Conservation (phyloP, 1,140 invertebrate genomes). For the Popillia japonica region DNA sequence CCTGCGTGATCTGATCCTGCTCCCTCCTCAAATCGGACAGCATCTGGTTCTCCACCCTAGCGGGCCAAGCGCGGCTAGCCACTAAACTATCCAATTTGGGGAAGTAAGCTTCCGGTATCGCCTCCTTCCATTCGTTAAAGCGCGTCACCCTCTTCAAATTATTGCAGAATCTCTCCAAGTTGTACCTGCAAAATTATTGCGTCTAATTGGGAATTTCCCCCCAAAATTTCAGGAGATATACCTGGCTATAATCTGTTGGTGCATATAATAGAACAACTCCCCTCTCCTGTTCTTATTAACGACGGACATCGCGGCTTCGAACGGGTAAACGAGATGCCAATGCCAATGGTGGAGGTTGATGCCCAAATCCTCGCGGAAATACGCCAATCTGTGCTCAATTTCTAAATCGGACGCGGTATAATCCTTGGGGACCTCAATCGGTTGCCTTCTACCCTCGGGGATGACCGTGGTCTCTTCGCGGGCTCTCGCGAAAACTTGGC, state of each 20-base stretch:
- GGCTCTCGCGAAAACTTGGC: slow-evolving; percentile 70
- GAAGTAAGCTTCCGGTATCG: slow-evolving; percentile 74
- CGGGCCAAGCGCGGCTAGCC: slow-evolving; percentile 70
- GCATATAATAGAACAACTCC: slow-evolving; percentile 80
- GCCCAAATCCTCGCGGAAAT: slow-evolving; percentile 78
- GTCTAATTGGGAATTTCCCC: neutral
- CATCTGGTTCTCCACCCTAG: slow-evolving; percentile 67
- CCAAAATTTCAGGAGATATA: slow-evolving; percentile 42
- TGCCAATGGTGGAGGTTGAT: slow-evolving; percentile 84
- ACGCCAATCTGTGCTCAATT: slow-evolving; percentile 76
- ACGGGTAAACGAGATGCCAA: slow-evolving; percentile 81
- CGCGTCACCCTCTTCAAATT: slow-evolving; percentile 66
- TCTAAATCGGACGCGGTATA: slow-evolving; percentile 77
- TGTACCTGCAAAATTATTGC: slow-evolving; percentile 65
- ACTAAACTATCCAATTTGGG: slow-evolving; percentile 74
- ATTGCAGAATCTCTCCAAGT: slow-evolving; percentile 72
- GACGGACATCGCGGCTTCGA: slow-evolving; percentile 65
- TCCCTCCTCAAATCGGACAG: slow-evolving; percentile 73
- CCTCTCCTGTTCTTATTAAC: slow-evolving; percentile 74
- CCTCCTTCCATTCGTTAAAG: slow-evolving; percentile 68
- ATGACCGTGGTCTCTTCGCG: slow-evolving; percentile 73
- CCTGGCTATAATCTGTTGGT: slow-evolving; percentile 74
- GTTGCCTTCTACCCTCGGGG: slow-evolving; percentile 69
- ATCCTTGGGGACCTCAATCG: slow-evolving; percentile 74
- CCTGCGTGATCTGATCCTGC: slow-evolving; percentile 71